phyloP scores from a whole-genome alignment of 2,888 invertebrate genomes.

The Helicoverpa assulta region DNA sequence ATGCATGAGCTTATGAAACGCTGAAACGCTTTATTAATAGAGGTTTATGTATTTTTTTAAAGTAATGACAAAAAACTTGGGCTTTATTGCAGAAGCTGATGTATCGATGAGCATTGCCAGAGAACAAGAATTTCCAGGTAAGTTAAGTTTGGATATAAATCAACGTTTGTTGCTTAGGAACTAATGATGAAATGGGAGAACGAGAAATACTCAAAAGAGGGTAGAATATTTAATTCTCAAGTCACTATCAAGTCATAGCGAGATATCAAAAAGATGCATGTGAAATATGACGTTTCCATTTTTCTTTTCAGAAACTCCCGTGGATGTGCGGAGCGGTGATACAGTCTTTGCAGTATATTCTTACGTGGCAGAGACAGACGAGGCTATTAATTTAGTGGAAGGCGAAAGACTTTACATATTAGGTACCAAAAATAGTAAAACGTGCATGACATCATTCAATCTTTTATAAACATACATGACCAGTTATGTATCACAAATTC shows the following conservation, averaged over 20 bases:
- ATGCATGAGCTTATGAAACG: slow-evolving; percentile 46
- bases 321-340: slow-evolving; percentile 93
- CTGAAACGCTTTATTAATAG: not conserved
- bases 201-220: too few species aligned
- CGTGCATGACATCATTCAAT: too few species aligned
- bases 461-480: too few species aligned
- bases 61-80: not conserved
- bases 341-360: slow-evolving; percentile 95
- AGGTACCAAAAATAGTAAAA: slow-evolving; percentile 83
- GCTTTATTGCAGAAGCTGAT: slow-evolving; percentile 90
- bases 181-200: too few species aligned
- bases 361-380: slow-evolving; percentile 96
- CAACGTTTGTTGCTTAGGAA: too few species aligned
- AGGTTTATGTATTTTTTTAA: too few species aligned
- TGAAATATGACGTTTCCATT: too few species aligned
- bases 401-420: slow-evolving; percentile 96
- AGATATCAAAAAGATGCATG: too few species aligned
- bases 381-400: slow-evolving; percentile 96
- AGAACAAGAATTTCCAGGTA: slow-evolving; percentile 92
- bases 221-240: too few species aligned
- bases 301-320: slow-evolving; percentile 77
- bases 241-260: too few species aligned
- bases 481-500: not conserved
- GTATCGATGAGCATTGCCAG: slow-evolving; percentile 93
- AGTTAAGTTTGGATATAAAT: slow-evolving; percentile 59